Evolutionary conservation across 2,888 invertebrate species (phyloP).

Genomic region (Aspidapion aeneum): DNA sequence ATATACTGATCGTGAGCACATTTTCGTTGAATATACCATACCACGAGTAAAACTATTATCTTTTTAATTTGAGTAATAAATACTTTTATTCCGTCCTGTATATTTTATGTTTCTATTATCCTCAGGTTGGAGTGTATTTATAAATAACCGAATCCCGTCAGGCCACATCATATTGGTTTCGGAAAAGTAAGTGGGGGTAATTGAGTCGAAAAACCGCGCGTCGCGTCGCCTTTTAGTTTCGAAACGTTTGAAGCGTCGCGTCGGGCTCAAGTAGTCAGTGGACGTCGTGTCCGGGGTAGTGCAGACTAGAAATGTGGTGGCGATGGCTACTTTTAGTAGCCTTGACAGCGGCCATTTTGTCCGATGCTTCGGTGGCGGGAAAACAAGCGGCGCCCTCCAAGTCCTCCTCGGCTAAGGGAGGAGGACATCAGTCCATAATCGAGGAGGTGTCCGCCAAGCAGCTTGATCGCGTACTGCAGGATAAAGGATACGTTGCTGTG

Average conservation of each 20-base stretch:
- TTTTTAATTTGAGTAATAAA: too few relatives aligned
- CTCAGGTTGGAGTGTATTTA: too few relatives aligned
- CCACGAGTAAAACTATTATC: too few relatives aligned
- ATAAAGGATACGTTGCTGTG: constrained; percentile 92
- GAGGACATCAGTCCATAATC: constrained; percentile 60
- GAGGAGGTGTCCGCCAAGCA: constrained; percentile 92
- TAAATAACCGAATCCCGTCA: not conserved
- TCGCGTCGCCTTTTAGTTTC: constrained; percentile 9
- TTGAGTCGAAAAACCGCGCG: constrained; percentile 1
- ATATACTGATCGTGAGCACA: too few relatives aligned
- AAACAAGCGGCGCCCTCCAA: constrained; percentile 40
- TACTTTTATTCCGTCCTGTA: too few relatives aligned
- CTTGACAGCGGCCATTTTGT: constrained; percentile 45
- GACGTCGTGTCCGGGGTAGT: constrained; percentile 24
- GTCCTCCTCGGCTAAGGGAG: constrained; percentile 34
- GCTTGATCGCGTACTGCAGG: constrained; percentile 83
- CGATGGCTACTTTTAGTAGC: constrained; percentile 55
- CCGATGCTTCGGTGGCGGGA: constrained; percentile 42
- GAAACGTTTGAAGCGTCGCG: constrained; percentile 6
- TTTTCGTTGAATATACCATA: too few relatives aligned
- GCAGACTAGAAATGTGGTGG: constrained; percentile 49
- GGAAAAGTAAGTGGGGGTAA: not conserved
- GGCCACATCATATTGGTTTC: too few relatives aligned
- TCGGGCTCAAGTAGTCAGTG: constrained; percentile 25
- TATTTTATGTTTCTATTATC: too few relatives aligned